Evolutionary conservation across 2,888 invertebrate species (phyloP).

Genomic region (Rapana venosa): DNA sequence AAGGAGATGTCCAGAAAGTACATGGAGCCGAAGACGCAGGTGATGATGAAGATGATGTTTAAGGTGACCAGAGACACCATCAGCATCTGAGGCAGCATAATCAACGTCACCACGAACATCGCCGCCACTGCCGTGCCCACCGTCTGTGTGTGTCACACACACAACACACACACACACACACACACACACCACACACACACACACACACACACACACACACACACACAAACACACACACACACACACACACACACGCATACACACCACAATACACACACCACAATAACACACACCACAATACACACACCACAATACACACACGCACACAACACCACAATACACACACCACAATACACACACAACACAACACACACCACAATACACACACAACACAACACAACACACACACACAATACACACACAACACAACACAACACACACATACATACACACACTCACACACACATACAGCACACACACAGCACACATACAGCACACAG

Average conservation of each 20-base stretch:
- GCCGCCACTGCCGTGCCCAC: slow-evolving; percentile 65
- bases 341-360: no score
- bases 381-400: neutral
- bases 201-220: no score
- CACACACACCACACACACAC: neutral
- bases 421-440: neutral
- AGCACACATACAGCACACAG: neutral
- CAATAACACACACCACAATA: neutral
- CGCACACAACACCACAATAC: no score
- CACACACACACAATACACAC: neutral
- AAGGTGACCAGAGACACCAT: slow-evolving; percentile 53
- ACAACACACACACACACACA: neutral
- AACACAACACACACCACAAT: neutral
- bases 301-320: no score
- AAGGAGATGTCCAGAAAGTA: slow-evolving; percentile 42
- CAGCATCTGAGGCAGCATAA: slow-evolving; percentile 68
- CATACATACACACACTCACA: neutral
- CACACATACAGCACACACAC: neutral
- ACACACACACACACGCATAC: neutral
- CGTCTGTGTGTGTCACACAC: slow-evolving; percentile 43
- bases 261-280: neutral
- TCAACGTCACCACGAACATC: slow-evolving; percentile 64
- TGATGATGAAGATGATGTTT: slow-evolving; percentile 38
- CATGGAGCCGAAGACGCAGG: slow-evolving; percentile 39
- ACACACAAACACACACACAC: neutral